A percentile compares a stretch with the other conserved stretches of the same genome.
These are phyloP conservation scores for Artemisiospiza belli DNA, from an alignment of 2,113 vertebrate genomes.

Conservation along the genomic window DNA sequence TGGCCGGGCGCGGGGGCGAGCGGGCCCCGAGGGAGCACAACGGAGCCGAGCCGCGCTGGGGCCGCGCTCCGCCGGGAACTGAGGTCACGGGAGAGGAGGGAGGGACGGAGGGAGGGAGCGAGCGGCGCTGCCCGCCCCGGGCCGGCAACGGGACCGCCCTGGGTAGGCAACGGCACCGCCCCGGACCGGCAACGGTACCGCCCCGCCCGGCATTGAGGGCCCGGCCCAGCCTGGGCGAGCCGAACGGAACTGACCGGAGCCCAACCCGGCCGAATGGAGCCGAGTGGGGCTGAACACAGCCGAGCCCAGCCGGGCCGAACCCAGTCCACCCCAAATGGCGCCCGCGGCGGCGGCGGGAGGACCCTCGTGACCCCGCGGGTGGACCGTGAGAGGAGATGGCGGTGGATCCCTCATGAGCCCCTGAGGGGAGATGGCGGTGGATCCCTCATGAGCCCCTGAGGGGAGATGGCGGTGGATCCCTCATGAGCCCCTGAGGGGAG, in stretches of 20 bases:
- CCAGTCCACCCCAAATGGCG: background rate
- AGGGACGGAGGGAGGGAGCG: background rate
- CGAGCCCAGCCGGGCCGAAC: too few species aligned
- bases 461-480: too few species aligned
- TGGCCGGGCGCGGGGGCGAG: background rate
- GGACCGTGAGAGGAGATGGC: background rate
- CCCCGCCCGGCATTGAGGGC: background rate
- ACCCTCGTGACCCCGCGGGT: background rate
- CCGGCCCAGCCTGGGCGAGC: background rate
- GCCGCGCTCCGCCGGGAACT: background rate
- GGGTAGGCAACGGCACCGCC: background rate
- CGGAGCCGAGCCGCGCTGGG: background rate
- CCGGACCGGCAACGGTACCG: background rate
- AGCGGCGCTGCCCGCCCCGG: background rate
- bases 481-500: background rate
- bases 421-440: background rate
- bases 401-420: background rate
- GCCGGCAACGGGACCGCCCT: background rate
- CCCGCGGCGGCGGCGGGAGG: background rate
- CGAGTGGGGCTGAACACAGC: background rate
- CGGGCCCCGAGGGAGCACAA: background rate
- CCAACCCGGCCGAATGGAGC: background rate
- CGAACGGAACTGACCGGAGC: background rate
- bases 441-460: background rate
- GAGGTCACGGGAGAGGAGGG: constrained; percentile 34